A percentile compares a stretch with the other conserved stretches of the same genome.
Conservation (phyloP, 2,797 vertebrate genomes). For the Muscicapa comitata region DNA sequence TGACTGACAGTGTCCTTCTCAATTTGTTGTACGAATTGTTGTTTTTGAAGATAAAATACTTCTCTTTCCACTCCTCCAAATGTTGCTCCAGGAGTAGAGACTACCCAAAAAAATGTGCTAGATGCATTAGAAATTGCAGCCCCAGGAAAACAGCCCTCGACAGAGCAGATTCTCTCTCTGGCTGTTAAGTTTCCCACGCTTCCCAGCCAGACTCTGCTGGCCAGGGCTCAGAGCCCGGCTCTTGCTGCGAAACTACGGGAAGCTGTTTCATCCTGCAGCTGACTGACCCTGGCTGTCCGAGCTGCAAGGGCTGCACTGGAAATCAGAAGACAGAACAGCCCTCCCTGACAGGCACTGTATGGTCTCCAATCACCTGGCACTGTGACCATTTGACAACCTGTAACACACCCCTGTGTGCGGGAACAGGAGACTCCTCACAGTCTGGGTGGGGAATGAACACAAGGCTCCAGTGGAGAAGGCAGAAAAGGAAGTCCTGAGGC, state of each 20-base stretch:
- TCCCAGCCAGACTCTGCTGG: conserved; percentile 44
- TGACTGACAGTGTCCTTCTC: neutral
- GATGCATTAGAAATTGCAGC: conserved; percentile 64
- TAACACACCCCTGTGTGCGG: neutral
- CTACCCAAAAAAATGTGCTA: conserved; percentile 68
- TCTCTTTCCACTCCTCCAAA: conserved; percentile 57
- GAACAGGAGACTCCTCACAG: neutral
- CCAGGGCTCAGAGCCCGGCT: conserved; percentile 31
- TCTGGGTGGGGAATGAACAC: neutral
- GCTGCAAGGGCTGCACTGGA: neutral
- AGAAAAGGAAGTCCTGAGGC: neutral
- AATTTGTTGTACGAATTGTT: conserved; percentile 46
- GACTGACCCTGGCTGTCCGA: neutral
- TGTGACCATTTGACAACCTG: neutral
- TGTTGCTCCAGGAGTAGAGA: conserved; percentile 56
- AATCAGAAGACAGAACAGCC: neutral
- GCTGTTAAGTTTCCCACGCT: conserved; percentile 70
- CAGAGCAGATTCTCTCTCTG: conserved; percentile 52
- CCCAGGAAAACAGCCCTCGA: conserved; percentile 68
- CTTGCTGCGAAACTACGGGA: conserved; percentile 14
- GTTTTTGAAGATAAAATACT: conserved; percentile 64
- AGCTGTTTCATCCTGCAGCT: neutral
- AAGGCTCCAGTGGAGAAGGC: neutral
- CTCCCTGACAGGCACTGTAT: neutral
- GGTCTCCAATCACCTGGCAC: neutral